Evolutionary conservation across 2,888 invertebrate species (phyloP), one percentile per base, ranked within the genome.

Genomic region (Caenorhabditis sp.): DNA sequence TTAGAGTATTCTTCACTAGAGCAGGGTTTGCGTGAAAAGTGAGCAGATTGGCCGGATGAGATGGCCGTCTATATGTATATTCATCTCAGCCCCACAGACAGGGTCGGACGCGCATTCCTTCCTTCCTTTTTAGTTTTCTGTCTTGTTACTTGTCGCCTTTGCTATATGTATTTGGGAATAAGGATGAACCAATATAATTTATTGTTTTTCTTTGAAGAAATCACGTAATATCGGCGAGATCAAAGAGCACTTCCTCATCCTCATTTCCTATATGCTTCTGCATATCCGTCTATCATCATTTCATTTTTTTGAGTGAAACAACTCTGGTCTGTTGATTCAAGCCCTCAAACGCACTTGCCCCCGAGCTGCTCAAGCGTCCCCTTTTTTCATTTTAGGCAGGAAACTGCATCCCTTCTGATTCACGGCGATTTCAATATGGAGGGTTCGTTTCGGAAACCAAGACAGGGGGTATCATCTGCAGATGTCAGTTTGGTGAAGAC

Each of bases 41-140:
- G 58, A 68, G 68, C 58, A 58, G 68, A 68, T 68, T 59, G 70
- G 59, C 70, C 70, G 46, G 59, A 70, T 70, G 70, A 53, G 59
- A 68, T 46, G 59, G 26, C 56, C 58, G 50, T 58, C 58, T 58
- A 45, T 70, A 41, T 70, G 70, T n/a, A 35, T 58, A 68, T 66
- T 56, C 56, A 66, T 66, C 48, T 41, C 41, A 3, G 2, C 48
- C 39, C 35, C 27, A 30, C 17, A 55, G 39, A 50, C 35, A 32
- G 22, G 9, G 22, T 3, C 35, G 39, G 50, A 45, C 52, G 52
- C 45, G 26, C 50, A 45, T 53, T 58, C 45, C 20, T 22, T 32
- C 43, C 17, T 59, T 43, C 32, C 26, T 35, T 59, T 45, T 48
- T 59, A 59, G 48, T 7, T 17, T 32, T 30, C 32, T 53, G 7